Percentiles rank a stretch among this genome's conserved stretches.
phyloP scores from a whole-genome alignment of 2,113 vertebrate genomes.

The Onychostoma macrolepis region DNA sequence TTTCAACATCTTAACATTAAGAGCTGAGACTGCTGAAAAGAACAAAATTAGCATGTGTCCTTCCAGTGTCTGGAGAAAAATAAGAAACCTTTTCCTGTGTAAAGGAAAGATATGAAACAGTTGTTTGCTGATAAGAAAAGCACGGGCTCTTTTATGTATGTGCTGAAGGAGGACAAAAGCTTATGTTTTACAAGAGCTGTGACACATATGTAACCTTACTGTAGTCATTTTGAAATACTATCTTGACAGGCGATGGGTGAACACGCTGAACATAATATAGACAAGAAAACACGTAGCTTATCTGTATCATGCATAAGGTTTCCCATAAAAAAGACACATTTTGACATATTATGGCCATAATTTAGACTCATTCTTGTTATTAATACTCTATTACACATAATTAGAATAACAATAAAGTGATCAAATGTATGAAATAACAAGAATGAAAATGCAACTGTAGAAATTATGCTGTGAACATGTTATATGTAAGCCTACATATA shows the following conservation, averaged over 20 bases:
- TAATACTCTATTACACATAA: too few relatives aligned
- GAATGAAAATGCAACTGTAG: too few relatives aligned
- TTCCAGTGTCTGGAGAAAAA: neutral
- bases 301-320: neutral
- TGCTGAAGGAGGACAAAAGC: neutral
- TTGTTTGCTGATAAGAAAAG: neutral
- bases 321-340: neutral
- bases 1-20: neutral
- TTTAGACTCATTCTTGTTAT: neutral
- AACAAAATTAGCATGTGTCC: neutral
- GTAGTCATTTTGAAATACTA: neutral
- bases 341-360: neutral
- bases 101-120: neutral
- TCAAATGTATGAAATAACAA: too few relatives aligned
- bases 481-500: too few relatives aligned
- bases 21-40: neutral
- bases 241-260: neutral
- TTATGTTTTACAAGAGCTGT: neutral
- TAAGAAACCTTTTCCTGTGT: neutral
- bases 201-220: conserved; percentile 3
- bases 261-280: neutral
- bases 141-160: neutral
- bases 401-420: too few relatives aligned
- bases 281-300: neutral
- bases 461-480: too few relatives aligned